Conservation (phyloP, 2,797 vertebrate genomes). For the Siniperca scherzeri region DNA sequence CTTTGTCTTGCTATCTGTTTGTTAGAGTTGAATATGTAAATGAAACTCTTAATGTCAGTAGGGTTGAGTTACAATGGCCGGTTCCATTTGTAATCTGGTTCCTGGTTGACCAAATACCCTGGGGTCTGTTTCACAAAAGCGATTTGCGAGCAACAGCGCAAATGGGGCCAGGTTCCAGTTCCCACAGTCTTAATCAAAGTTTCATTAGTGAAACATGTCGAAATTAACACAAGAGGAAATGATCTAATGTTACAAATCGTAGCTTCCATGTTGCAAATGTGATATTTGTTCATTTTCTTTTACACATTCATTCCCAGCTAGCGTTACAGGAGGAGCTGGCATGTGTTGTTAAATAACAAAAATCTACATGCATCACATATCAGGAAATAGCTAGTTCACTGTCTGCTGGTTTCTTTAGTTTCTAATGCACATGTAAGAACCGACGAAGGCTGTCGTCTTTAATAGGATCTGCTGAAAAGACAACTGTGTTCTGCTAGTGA, state of each 20-base stretch:
- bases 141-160: not conserved
- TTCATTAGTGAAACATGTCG: too few relatives aligned
- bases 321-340: not conserved
- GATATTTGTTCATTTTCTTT: not conserved
- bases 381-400: not conserved
- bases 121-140: not conserved
- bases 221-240: too few relatives aligned
- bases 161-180: not conserved
- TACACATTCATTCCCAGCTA: not conserved
- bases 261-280: not conserved
- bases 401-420: slow-evolving; percentile 30
- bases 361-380: not conserved
- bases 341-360: not conserved
- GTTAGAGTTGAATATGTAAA: not conserved
- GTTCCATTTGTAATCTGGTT: not conserved
- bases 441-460: slow-evolving; percentile 35
- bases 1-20: not conserved
- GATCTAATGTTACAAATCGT: not conserved
- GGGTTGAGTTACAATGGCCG: not conserved
- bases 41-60: not conserved
- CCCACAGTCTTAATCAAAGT: not conserved
- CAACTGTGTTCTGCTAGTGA: slow-evolving; percentile 57
- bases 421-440: slow-evolving; percentile 15
- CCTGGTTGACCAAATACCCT: not conserved
- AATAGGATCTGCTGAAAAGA: slow-evolving; percentile 54